phyloP scores from a whole-genome alignment of 2,113 vertebrate species.

The Macrotus californicus region DNA sequence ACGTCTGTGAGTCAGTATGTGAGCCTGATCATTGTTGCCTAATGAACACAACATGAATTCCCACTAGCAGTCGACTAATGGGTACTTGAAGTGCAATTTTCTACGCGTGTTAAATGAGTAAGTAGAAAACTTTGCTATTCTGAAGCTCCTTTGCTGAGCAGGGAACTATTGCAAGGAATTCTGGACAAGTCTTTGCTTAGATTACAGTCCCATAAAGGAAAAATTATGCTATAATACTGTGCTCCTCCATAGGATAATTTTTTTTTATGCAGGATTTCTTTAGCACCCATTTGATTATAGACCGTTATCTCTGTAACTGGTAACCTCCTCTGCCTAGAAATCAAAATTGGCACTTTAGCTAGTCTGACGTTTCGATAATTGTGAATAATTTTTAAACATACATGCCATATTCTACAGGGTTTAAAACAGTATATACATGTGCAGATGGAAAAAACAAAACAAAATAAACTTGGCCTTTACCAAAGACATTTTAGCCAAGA shows the following conservation, averaged over 20 bases:
- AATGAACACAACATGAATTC: slow-evolving; percentile 66
- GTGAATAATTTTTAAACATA: background rate
- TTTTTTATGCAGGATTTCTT: slow-evolving; percentile 3
- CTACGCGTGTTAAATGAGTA: slow-evolving; percentile 54
- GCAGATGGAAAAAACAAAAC: background rate
- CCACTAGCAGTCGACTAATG: slow-evolving; percentile 61
- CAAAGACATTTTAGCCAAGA: slow-evolving; percentile 21
- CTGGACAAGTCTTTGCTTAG: background rate
- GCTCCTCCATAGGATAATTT: background rate
- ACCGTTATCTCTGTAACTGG: background rate
- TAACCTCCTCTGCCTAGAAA: background rate
- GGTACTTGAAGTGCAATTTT: slow-evolving; percentile 57
- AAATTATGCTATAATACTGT: background rate
- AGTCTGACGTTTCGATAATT: background rate
- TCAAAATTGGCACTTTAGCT: background rate
- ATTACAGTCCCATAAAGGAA: slow-evolving; percentile 12
- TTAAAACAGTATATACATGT: background rate
- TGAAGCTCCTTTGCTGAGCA: slow-evolving; percentile 21
- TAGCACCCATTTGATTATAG: background rate
- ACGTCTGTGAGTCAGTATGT: slow-evolving; percentile 34
- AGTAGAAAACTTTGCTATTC: slow-evolving; percentile 33
- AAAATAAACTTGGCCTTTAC: background rate
- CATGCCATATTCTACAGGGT: background rate
- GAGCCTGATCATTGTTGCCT: slow-evolving; percentile 45
- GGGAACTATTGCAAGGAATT: background rate